Evolutionary conservation across 2,113 vertebrate genomes (phyloP).

Genomic region (Turnix velox): DNA sequence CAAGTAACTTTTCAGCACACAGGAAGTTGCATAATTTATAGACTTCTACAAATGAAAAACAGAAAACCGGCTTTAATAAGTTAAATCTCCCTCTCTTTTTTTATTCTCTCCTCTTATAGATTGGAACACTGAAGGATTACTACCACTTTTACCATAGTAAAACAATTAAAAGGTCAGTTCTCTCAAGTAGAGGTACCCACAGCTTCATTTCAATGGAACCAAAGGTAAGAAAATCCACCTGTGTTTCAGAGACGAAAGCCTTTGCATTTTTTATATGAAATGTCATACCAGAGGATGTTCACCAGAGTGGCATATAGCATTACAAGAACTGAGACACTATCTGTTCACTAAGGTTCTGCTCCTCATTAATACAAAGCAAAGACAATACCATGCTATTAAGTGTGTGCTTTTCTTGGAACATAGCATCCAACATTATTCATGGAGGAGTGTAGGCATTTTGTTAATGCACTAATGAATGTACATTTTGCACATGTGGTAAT

Average conservation of each 20-base stretch:
- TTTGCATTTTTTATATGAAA: conserved; percentile 82
- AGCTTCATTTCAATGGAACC: conserved; percentile 99
- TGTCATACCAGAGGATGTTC: conserved; percentile 40
- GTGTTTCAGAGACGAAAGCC: conserved; percentile 47
- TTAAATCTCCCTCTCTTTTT: conserved; percentile 37
- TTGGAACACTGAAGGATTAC: conserved; percentile 94
- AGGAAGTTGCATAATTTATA: conserved; percentile 77
- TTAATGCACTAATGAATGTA: neutral
- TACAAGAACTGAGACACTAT: conserved; percentile 55
- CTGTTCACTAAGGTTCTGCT: conserved; percentile 19
- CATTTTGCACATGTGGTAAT: accelerated
- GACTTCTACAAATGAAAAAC: conserved; percentile 43
- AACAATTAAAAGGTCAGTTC: conserved; percentile 96
- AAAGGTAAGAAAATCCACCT: conserved; percentile 85
- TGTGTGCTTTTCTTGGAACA: neutral
- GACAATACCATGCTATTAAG: conserved; percentile 2
- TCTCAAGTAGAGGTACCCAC: conserved; percentile 92
- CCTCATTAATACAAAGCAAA: conserved; percentile 13
- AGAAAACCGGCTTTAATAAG: conserved; percentile 25
- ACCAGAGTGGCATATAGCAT: conserved; percentile 44
- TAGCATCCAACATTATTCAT: neutral
- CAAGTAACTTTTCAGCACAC: conserved; percentile 71
- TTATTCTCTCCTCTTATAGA: conserved; percentile 72
- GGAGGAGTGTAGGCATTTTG: neutral
- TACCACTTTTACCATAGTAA: conserved; percentile 99